These are phyloP conservation scores for Panagrolaimus sp. DNA, from an alignment of 1,140 invertebrate genomes.

Conservation along the genomic window DNA sequence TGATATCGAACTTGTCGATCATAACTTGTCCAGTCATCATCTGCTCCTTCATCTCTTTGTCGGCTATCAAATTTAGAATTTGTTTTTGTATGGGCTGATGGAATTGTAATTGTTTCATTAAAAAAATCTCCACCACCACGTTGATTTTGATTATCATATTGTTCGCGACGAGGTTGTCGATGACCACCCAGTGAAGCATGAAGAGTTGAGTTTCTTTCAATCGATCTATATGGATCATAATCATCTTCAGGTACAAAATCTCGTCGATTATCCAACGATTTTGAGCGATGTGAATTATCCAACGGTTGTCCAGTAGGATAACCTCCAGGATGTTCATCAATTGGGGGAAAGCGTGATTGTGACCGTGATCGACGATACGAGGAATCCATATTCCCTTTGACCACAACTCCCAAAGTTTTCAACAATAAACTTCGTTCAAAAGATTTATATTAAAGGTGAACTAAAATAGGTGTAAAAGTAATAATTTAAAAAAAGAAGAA, in stretches of 20 bases:
- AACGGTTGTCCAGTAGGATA: constrained; percentile 6
- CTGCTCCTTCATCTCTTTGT: not conserved
- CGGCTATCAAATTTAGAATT: not conserved
- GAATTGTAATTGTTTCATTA: constrained; percentile 17
- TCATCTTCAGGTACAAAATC: constrained; percentile 16
- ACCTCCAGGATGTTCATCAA: constrained; percentile 5
- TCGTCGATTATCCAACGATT: constrained; percentile 18
- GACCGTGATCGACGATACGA: constrained; percentile 3
- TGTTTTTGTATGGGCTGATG: not conserved
- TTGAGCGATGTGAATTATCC: constrained; percentile 17
- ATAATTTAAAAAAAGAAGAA: too few relatives aligned
- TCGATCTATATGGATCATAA: constrained; percentile 12
- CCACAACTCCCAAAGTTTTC: too few relatives aligned
- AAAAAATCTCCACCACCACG: constrained; percentile 19
- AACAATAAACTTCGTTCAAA: too few relatives aligned
- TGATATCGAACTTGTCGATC: constrained; percentile 10
- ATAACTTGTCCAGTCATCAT: constrained; percentile 2
- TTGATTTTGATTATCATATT: not conserved
- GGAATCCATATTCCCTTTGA: not conserved
- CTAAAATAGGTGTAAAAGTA: too few relatives aligned
- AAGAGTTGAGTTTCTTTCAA: constrained; percentile 8
- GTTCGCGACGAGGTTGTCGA: not conserved
- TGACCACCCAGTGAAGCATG: constrained; percentile 1
- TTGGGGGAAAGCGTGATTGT: constrained; percentile 19
- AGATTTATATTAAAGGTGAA: too few relatives aligned